Base-by-base conservation (phyloP, 2,797 vertebrate genomes). In the Lithobates sylvaticus region DNA sequence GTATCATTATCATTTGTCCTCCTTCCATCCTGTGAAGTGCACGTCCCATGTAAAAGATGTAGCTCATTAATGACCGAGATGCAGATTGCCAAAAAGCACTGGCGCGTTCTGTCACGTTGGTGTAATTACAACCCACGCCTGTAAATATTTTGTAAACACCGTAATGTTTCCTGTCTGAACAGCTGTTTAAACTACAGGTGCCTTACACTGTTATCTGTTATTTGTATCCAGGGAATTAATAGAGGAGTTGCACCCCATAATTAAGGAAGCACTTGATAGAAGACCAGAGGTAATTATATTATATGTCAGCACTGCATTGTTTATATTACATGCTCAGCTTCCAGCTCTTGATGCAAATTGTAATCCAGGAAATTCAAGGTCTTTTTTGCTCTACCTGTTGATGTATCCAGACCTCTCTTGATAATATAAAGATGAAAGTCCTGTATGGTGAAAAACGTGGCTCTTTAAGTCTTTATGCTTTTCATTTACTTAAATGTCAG, bases 191-290 rank as follows among this genome's bases (percentile, higher is more conserved):
- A 67, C 42, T 50, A 58, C 71, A 84, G 76, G 81, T 64, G 81
- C 78, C 61, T 87, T 64, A 84, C 72, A 42, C 71, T 58, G 13
- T 16, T 68, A 29, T 88, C 82, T 87, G 75, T 85, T 89, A 16
- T 89, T 91, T 91, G 81, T 74, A 89, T 91, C 79, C 91, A 99
- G 98, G 95, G 98, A 99, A 89, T 92, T 99, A 91, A 96, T 99
- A 92, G 98, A 99, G 90, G 98, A 99, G 92, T 94, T 99, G 84
- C 98, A 99, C 93, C 97, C 97, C 90, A 99, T 99, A 94, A 99
- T 99, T 92, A 99, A 99, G 94, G 98, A 99, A 95, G 98, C 98
- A 90, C 96, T 99, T 84, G 98, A 99, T 94, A 97, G 98, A 95
- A 97, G 98, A 93, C 98, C 98, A 94, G 98, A 99, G 96, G 98